Conservation (phyloP, 2,113 vertebrate species). For the Paramormyrops kingsleyae region DNA sequence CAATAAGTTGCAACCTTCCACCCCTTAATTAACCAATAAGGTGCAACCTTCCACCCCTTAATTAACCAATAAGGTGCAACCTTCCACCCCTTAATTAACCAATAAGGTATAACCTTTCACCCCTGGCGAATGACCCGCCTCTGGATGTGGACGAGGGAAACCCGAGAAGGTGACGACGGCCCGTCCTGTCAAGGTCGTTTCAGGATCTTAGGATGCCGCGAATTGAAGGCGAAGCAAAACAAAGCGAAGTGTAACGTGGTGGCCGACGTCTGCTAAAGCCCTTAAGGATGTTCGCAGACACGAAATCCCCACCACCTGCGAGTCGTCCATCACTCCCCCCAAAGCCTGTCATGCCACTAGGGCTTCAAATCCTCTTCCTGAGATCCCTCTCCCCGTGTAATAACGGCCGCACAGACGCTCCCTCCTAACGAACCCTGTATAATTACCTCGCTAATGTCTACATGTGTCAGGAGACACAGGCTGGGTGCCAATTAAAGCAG, state of each 20-base stretch:
- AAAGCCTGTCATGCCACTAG: constrained; percentile 31
- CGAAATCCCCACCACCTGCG: constrained; percentile 43
- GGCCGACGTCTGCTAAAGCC: constrained; percentile 49
- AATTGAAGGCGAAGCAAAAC: constrained; percentile 23
- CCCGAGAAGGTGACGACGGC: neutral
- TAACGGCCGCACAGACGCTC: neutral
- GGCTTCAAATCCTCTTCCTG: constrained; percentile 11
- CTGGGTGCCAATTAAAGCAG: constrained; percentile 11
- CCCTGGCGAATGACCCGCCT: neutral
- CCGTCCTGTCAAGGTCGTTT: neutral
- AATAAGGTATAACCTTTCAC: neutral
- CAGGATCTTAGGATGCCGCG: neutral
- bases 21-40: neutral
- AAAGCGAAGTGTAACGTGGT: constrained; percentile 44
- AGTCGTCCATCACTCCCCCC: constrained; percentile 50
- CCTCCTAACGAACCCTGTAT: neutral
- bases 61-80: neutral
- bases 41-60: neutral
- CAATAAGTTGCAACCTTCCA: neutral
- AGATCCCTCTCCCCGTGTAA: neutral
- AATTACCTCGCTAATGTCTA: constrained; percentile 3
- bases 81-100: neutral
- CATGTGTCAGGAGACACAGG: neutral
- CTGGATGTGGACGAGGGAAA: neutral
- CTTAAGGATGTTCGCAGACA: constrained; percentile 39